Evolutionary conservation across 2,888 invertebrate species (phyloP).

Genomic region (Drosophila falleni): DNA sequence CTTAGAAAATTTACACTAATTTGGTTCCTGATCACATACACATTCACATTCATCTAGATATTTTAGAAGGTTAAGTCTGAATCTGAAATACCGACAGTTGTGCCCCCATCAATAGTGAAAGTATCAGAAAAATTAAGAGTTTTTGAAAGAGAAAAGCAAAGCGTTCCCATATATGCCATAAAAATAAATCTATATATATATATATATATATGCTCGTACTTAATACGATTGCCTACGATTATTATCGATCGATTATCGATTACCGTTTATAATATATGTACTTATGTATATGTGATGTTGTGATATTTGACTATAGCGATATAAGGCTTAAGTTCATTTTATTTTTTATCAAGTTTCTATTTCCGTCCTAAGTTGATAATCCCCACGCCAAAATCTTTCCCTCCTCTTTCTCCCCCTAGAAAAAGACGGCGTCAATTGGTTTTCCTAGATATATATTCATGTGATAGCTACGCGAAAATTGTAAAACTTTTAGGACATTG

Average conservation of each 20-base stretch:
- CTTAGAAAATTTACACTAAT: constrained; percentile 35
- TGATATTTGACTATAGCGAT: constrained; percentile 67
- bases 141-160: constrained; percentile 11
- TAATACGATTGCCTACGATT: constrained; percentile 34
- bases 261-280: constrained; percentile 51
- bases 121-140: constrained; percentile 10
- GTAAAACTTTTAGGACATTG: constrained; percentile 11
- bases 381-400: background rate
- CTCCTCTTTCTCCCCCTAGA: background rate
- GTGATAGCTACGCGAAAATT: constrained; percentile 53
- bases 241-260: constrained; percentile 51
- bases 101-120: constrained; percentile 34
- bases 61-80: constrained; percentile 61
- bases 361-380: constrained; percentile 37
- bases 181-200: constrained; percentile 7
- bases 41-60: constrained; percentile 20
- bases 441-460: constrained; percentile 51
- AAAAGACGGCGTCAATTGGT: constrained; percentile 34
- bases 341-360: constrained; percentile 26
- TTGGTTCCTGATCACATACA: constrained; percentile 54
- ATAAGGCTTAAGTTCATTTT: constrained; percentile 48
- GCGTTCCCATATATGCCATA: constrained; percentile 34
- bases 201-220: constrained; percentile 25
- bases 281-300: constrained; percentile 68
- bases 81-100: constrained; percentile 44